Evolutionary conservation across 2,888 invertebrate species (phyloP).

Genomic region (Ethmia dodecea): DNA sequence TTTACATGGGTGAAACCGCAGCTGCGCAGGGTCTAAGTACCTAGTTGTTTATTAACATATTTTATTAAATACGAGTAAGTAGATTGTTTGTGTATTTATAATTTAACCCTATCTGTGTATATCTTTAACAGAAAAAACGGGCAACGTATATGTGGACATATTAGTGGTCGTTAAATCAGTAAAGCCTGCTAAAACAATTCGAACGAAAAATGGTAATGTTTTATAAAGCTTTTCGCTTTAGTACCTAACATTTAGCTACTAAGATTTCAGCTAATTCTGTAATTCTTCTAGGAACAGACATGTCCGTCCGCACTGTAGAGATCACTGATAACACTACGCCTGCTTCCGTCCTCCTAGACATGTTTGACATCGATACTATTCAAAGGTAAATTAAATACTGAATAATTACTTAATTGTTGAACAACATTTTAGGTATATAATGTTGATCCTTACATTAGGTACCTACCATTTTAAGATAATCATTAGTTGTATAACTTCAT

Average conservation of each 20-base stretch:
- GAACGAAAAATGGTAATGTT: constrained; percentile 72
- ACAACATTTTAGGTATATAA: background rate
- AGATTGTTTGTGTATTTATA: no score
- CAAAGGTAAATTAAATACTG: constrained; percentile 56
- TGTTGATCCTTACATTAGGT: no score
- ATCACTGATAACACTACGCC: constrained; percentile 81
- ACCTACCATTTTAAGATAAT: no score
- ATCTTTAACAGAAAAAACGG: constrained; percentile 50
- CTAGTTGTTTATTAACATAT: no score
- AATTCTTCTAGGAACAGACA: constrained; percentile 50
- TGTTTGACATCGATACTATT: constrained; percentile 85
- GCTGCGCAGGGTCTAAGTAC: no score
- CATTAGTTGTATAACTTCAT: no score
- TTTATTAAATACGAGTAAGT: no score
- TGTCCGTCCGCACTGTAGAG: constrained; percentile 81
- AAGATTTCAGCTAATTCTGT: background rate
- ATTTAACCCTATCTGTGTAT: no score
- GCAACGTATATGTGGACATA: constrained; percentile 78
- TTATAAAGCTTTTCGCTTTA: background rate
- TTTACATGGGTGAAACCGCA: no score
- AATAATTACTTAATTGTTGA: background rate
- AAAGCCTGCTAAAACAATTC: constrained; percentile 79
- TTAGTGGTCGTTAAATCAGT: constrained; percentile 82
- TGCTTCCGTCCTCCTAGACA: constrained; percentile 77
- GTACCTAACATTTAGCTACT: background rate